Evolutionary conservation across 2,888 invertebrate genomes (phyloP).

Genomic region (Volucella zonaria): DNA sequence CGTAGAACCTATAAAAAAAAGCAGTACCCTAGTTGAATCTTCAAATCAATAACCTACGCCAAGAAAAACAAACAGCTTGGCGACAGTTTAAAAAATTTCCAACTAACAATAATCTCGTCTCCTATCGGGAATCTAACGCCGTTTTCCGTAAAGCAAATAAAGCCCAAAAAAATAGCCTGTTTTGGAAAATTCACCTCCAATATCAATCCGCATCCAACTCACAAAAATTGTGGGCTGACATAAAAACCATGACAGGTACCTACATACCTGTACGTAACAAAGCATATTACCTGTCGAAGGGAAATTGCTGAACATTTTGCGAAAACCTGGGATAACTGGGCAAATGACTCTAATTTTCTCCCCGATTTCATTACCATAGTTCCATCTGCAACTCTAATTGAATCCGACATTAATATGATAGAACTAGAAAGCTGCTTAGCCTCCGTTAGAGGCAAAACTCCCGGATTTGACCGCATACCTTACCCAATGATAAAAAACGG

Average conservation of each 20-base stretch:
- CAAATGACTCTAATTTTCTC: neutral
- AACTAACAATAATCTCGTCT: neutral
- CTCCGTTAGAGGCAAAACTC: neutral
- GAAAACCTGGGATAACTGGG: too few species aligned
- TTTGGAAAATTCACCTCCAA: slow-evolving; percentile 30
- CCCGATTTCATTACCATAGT: neutral
- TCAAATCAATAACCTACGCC: slow-evolving; percentile 10
- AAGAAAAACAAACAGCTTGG: slow-evolving; percentile 21
- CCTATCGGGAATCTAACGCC: neutral
- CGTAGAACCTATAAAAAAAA: slow-evolving; percentile 2
- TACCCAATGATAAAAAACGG: neutral
- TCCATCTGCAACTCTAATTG: neutral
- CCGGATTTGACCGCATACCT: neutral
- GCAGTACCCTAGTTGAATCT: slow-evolving; percentile 19
- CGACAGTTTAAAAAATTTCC: slow-evolving; percentile 8
- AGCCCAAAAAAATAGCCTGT: slow-evolving; percentile 7
- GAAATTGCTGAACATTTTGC: slow-evolving; percentile 25
- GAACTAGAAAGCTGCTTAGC: neutral
- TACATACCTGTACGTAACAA: neutral
- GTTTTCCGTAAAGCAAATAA: slow-evolving; percentile 22
- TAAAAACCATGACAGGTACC: slow-evolving; percentile 20
- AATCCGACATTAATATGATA: neutral
- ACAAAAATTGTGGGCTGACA: slow-evolving; percentile 24
- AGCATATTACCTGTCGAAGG: neutral
- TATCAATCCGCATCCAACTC: slow-evolving; percentile 21